Evolutionary conservation across 35 echinoderm and acorn worm genomes (phyloP).

Genomic region (Ophioderma brevispina): DNA sequence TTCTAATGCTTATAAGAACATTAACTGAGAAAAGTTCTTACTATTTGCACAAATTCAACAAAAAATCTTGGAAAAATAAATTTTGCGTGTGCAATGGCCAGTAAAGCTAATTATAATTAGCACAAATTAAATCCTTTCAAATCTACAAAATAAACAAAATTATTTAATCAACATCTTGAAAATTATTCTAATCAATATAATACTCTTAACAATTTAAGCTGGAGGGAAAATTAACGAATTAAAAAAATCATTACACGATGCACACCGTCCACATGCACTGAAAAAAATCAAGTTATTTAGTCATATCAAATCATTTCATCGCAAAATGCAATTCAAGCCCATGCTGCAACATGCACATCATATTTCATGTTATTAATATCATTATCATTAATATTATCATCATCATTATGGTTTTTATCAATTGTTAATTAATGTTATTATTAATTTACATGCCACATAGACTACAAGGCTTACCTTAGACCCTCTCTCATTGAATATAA

Average conservation of each 20-base stretch:
- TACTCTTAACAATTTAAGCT: too few relatives aligned
- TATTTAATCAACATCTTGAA: too few relatives aligned
- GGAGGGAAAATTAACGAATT: too few relatives aligned
- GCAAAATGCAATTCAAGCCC: not conserved
- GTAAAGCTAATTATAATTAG: too few relatives aligned
- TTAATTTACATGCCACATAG: constrained; percentile 10
- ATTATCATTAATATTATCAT: not conserved
- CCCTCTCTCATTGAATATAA: constrained; percentile 99
- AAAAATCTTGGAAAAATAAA: too few relatives aligned
- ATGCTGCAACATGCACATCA: not conserved
- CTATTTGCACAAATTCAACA: too few relatives aligned
- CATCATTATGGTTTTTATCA: not conserved
- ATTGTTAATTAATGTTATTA: not conserved
- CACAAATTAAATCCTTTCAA: too few relatives aligned
- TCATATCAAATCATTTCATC: not conserved
- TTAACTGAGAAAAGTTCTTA: too few relatives aligned
- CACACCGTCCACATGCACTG: not conserved
- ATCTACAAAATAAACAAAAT: too few relatives aligned
- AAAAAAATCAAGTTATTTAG: not conserved
- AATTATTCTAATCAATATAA: too few relatives aligned
- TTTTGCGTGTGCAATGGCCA: too few relatives aligned
- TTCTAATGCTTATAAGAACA: too few relatives aligned
- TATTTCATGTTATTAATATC: not conserved
- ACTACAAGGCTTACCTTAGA: constrained; percentile 84
- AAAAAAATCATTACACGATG: not conserved